phyloP scores from a whole-genome alignment of 2,797 vertebrate genomes.

The Peromyscus eremicus region DNA sequence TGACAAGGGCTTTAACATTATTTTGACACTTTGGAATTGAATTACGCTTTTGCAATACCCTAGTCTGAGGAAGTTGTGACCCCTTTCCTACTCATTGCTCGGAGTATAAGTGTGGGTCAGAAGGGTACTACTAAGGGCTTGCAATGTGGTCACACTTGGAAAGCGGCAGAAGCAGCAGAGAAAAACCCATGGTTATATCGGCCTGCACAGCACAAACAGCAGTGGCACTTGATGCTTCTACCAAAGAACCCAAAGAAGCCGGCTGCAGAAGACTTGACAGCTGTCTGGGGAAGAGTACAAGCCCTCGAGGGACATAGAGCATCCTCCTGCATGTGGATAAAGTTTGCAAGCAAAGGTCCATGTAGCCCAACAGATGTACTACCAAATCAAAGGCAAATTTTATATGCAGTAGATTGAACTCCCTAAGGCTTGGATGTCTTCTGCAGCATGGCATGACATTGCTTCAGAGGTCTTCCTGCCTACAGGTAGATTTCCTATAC shows the following conservation, averaged over 20 bases:
- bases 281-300: not conserved
- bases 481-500: not conserved
- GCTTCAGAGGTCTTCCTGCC: not conserved
- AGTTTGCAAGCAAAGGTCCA: not conserved
- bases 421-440: not conserved
- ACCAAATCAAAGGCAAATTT: conserved; percentile 18
- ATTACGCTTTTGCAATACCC: not conserved
- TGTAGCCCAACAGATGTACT: not conserved
- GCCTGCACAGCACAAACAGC: not conserved
- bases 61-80: not conserved
- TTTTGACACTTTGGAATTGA: not conserved
- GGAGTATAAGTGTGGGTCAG: not conserved
- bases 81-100: not conserved
- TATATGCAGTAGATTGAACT: not conserved
- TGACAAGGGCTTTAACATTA: not conserved
- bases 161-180: not conserved
- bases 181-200: not conserved
- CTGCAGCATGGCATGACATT: not conserved
- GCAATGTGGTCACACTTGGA: not conserved
- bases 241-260: not conserved
- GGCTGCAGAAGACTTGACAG: not conserved
- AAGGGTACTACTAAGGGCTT: not conserved
- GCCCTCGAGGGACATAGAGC: not conserved
- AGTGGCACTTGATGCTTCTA: not conserved
- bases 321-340: not conserved